Percentiles rank a stretch among this genome's conserved stretches.
Conservation (phyloP, 2,888 invertebrate species). For the Calameuta filiformis region DNA sequence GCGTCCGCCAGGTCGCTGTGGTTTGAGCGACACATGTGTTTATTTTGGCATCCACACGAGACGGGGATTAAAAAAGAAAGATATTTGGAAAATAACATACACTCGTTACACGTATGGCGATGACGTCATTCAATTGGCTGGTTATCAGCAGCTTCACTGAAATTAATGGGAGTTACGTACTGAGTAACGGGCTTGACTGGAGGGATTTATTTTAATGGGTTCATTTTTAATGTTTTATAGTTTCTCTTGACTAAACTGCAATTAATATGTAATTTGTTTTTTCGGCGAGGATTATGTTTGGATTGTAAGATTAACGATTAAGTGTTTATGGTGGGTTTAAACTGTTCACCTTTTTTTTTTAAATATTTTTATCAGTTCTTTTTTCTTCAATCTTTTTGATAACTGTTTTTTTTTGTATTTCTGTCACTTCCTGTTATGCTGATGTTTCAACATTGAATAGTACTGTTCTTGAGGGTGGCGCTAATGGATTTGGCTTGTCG, state of each 20-base stretch:
- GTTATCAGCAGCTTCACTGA: background rate
- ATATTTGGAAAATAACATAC: background rate
- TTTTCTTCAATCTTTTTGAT: no score
- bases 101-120: background rate
- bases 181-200: background rate
- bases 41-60: constrained; percentile 5
- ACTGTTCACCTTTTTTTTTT: background rate
- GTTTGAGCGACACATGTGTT: constrained; percentile 10
- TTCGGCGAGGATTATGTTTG: background rate
- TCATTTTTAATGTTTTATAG: background rate
- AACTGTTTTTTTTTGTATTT: background rate
- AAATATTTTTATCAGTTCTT: no score
- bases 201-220: background rate
- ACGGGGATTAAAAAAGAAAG: background rate
- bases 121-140: background rate
- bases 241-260: background rate
- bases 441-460: background rate
- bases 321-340: background rate
- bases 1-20: constrained; percentile 16
- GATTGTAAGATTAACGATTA: background rate
- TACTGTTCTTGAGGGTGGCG: background rate
- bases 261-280: background rate
- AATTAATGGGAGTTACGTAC: background rate
- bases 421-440: background rate
- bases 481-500: constrained; percentile 1